A percentile compares a stretch with the other conserved stretches of the same genome.
Conservation (phyloP, 2,113 vertebrate genomes). For the Pollachius pollachius region DNA sequence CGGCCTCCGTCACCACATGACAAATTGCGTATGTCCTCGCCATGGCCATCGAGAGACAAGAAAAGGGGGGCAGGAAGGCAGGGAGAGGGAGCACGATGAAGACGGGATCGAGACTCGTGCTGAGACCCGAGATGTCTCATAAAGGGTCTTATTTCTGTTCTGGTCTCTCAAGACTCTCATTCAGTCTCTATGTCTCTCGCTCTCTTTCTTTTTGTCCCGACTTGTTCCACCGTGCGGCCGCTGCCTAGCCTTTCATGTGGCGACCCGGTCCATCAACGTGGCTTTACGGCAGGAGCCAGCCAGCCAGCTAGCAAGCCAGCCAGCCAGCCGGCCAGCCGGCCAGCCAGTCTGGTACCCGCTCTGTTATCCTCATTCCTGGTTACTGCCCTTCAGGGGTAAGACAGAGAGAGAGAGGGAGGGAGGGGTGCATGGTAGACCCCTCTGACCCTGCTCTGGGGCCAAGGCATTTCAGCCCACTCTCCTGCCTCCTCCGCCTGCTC, state of each 20-base stretch:
- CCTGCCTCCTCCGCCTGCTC: conserved; percentile 43
- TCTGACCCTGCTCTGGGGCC: conserved; percentile 40
- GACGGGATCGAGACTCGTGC: conserved; percentile 25
- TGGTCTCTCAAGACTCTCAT: background rate
- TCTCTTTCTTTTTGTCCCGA: conserved; percentile 3
- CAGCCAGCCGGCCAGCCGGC: conserved; percentile 26
- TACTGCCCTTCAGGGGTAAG: conserved; percentile 39
- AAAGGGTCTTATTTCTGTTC: conserved; percentile 21
- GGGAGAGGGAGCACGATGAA: conserved; percentile 11
- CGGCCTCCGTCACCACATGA: conserved; percentile 29
- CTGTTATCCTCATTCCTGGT: conserved; percentile 56
- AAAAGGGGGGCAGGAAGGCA: conserved; percentile 20
- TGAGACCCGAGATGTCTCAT: conserved; percentile 47
- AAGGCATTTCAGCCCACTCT: conserved; percentile 41
- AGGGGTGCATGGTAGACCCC: conserved; percentile 21
- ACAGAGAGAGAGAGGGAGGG: background rate
- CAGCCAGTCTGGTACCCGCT: conserved; percentile 10
- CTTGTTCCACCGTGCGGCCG: conserved; percentile 23
- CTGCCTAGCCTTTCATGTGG: conserved; percentile 55
- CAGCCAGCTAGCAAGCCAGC: background rate
- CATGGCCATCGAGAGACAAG: conserved; percentile 30
- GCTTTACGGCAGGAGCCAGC: conserved; percentile 34
- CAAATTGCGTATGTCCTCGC: conserved; percentile 29
- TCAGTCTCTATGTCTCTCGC: background rate
- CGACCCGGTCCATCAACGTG: conserved; percentile 36